A percentile compares a stretch with the other conserved stretches of the same genome.
phyloP scores from a whole-genome alignment of 2,113 vertebrate species.

The Crotophaga sulcirostris region DNA sequence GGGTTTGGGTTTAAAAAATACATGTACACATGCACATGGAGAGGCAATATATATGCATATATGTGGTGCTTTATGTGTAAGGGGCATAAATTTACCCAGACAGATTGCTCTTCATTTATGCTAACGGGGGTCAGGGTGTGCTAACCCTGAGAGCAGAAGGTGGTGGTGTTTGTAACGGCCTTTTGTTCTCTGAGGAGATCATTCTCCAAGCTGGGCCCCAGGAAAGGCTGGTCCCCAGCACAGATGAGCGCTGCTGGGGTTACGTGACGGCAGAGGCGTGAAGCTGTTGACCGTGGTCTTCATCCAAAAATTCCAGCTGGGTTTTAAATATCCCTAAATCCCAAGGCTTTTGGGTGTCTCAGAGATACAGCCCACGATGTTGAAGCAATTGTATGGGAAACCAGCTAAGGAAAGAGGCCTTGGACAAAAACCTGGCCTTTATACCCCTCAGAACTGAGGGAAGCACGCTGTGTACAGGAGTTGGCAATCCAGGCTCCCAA shows the following conservation, averaged over 20 bases:
- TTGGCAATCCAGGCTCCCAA: neutral
- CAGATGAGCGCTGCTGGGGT: neutral
- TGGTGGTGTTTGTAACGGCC: slow-evolving; percentile 63
- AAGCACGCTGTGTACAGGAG: neutral
- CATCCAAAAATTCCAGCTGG: neutral
- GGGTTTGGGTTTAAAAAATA: neutral
- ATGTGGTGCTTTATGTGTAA: neutral
- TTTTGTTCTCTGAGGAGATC: slow-evolving; percentile 53
- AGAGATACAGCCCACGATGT: neutral
- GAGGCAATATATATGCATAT: neutral
- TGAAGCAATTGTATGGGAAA: neutral
- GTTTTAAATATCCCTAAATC: neutral
- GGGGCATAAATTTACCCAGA: slow-evolving; percentile 47
- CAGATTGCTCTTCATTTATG: slow-evolving; percentile 60
- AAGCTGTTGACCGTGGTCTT: slow-evolving; percentile 48
- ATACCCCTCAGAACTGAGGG: neutral
- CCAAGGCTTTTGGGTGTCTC: neutral
- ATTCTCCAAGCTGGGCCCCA: slow-evolving; percentile 45
- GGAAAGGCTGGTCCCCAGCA: neutral
- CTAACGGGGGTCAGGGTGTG: slow-evolving; percentile 54
- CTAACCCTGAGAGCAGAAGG: slow-evolving; percentile 65
- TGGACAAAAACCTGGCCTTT: neutral
- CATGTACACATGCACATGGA: neutral
- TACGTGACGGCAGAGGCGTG: neutral
- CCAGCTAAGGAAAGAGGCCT: neutral